phyloP scores from a whole-genome alignment of 2,888 invertebrate species.

The Coelogynopora nodosa region DNA sequence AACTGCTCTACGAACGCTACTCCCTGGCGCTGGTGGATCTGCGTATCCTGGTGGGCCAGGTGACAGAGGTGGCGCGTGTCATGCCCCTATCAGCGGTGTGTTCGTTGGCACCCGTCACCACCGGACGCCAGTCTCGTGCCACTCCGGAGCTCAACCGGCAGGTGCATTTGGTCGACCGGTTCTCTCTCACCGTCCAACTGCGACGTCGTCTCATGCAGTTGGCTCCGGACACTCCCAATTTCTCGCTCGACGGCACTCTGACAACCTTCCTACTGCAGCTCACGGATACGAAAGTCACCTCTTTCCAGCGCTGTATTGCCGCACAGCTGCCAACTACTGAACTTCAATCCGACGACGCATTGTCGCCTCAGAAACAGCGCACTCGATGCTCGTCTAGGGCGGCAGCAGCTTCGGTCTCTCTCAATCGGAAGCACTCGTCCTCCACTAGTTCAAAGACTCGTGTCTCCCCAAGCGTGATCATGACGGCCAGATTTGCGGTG shows the following conservation, averaged over 20 bases:
- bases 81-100: neutral
- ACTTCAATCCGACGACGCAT: too few species aligned
- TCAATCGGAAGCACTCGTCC: neutral
- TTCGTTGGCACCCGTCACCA: neutral
- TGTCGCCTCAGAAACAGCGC: neutral
- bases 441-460: neutral
- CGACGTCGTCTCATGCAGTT: conserved; percentile 32
- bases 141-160: conserved; percentile 55
- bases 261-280: conserved; percentile 33
- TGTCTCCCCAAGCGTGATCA: neutral
- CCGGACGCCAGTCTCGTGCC: neutral
- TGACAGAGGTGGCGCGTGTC: neutral
- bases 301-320: conserved; percentile 32
- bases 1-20: conserved; percentile 55
- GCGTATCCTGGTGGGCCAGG: conserved; percentile 76
- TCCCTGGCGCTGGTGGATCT: conserved; percentile 72
- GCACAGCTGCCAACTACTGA: neutral
- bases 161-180: conserved; percentile 78
- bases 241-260: neutral
- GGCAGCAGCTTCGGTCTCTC: neutral
- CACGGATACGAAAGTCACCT: conserved; percentile 35
- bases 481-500: conserved; percentile 71
- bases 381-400: too few species aligned
- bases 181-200: conserved; percentile 63
- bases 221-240: neutral